These are phyloP conservation scores for Zaprionus capensis DNA, from an alignment of 1,140 invertebrate species.

Conservation along the genomic window DNA sequence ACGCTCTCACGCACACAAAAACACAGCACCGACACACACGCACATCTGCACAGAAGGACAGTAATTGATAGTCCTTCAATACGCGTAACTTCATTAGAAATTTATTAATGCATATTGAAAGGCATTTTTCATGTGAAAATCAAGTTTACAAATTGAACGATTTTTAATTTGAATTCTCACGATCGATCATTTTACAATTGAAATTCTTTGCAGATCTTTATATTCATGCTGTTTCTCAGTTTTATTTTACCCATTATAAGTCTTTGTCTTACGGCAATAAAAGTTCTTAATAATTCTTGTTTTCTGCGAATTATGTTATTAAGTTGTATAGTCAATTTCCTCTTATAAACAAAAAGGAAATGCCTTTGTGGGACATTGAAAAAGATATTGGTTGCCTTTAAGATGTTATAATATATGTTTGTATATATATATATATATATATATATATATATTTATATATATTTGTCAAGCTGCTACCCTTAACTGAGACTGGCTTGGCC, in stretches of 20 bases:
- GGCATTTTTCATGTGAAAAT: neutral
- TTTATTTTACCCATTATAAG: too few species aligned
- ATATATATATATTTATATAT: constrained; percentile 21
- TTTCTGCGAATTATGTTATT: too few species aligned
- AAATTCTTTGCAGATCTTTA: neutral
- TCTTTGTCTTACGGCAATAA: too few species aligned
- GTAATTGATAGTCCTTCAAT: constrained; percentile 73
- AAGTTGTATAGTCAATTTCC: too few species aligned
- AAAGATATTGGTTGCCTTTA: constrained; percentile 13
- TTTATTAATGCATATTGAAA: constrained; percentile 53
- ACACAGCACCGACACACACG: constrained; percentile 5
- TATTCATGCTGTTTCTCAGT: too few species aligned
- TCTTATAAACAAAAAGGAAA: neutral
- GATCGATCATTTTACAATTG: neutral
- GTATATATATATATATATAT: constrained; percentile 50
- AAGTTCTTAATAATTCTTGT: too few species aligned
- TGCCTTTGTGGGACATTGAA: too few species aligned
- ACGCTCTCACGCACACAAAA: constrained; percentile 41
- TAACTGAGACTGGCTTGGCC: neutral
- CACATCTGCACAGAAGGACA: constrained; percentile 21
- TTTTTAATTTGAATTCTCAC: neutral
- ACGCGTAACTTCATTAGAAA: constrained; percentile 69
- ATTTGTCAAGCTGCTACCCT: constrained; percentile 33
- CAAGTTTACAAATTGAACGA: neutral
- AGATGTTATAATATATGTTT: constrained; percentile 30